A percentile compares a stretch with the other conserved stretches of the same genome.
phyloP scores from a whole-genome alignment of 2,888 invertebrate genomes.

The Fragum fragum region DNA sequence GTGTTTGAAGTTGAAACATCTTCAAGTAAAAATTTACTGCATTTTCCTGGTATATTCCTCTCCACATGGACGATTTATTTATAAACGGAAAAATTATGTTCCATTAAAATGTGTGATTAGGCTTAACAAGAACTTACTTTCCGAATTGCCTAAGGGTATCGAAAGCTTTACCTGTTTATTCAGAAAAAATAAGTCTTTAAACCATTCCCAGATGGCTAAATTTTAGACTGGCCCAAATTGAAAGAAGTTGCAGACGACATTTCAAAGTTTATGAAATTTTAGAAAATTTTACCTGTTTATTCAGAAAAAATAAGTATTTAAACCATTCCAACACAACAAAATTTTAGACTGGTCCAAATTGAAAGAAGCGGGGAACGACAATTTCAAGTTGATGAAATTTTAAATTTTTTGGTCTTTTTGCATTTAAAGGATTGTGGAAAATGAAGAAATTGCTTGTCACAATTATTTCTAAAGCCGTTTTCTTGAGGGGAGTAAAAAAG shows the following conservation, averaged over 20 bases:
- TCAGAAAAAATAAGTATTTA: background rate
- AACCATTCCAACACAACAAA: no score
- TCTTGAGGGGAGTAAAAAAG: no score
- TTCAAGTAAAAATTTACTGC: slow-evolving; percentile 10
- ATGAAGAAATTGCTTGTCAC: no score
- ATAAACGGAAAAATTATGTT: slow-evolving; percentile 8
- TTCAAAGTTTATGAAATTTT: background rate
- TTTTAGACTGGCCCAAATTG: no score
- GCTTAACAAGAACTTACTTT: slow-evolving; percentile 7
- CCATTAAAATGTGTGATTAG: slow-evolving; percentile 23
- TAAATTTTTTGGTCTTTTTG: background rate
- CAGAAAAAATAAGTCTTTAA: background rate
- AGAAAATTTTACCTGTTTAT: background rate
- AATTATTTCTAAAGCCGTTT: no score
- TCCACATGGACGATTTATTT: slow-evolving; percentile 9
- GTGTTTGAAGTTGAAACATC: slow-evolving; percentile 28
- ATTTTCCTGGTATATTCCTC: background rate
- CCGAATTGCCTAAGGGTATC: background rate
- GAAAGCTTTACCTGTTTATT: background rate
- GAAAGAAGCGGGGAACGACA: no score
- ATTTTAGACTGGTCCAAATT: no score
- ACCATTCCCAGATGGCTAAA: no score
- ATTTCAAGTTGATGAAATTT: background rate
- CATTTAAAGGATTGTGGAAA: no score
- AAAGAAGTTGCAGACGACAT: no score